Base-by-base conservation (phyloP, 2,797 vertebrate genomes). In the Myotis findleyi region DNA sequence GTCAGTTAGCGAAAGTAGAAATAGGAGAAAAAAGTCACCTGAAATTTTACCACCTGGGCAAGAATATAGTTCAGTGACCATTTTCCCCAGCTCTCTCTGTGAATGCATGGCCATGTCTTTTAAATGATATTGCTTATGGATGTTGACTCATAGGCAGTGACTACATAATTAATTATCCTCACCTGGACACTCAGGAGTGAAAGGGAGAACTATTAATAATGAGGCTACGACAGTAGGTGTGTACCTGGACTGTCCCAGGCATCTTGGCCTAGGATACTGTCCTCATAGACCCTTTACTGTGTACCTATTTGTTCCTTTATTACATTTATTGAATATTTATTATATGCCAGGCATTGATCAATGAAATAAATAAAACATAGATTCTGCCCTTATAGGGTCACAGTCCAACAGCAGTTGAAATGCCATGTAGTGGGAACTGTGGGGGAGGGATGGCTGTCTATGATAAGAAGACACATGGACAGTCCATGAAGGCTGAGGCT, bases 281-380 rank as follows among this genome's bases (percentile, higher is more conserved):
- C 23, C 6, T 59, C 36, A 41, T 23, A 76, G 33, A 41, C 8
- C 4, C 49, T 90, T 71, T 69, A n/a, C 21, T 25, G 1, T 16
- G 11, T 25, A 6, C 3, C 2, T 33, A 47, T 64, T 69, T 93
- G 25, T 81, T 93, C 3, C 38, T 30, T 89, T 73, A 14, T 91
- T 72, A 10, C 12, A 51, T 68, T 87, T n/a, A 27, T 33, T 71
- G 33, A 93, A 66, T 18, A 71, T n/a, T 92, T 79, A 71, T 93
- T 53, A 13, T 27, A 41, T 62, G 13, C 17, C 21, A 21, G 2
- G 14, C 23, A 57, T 41, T 57, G 64, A 77, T 57, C 10, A 17
- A 30, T 82, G 36, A 59, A 66, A 4, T 85, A 89, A 73, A 62
- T 62, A 51, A 82, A 90, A 47, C 2, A 41, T 11, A 83, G 69